phyloP scores from a whole-genome alignment of 2,888 invertebrate species.

The Hirtodrosophila cameraria region DNA sequence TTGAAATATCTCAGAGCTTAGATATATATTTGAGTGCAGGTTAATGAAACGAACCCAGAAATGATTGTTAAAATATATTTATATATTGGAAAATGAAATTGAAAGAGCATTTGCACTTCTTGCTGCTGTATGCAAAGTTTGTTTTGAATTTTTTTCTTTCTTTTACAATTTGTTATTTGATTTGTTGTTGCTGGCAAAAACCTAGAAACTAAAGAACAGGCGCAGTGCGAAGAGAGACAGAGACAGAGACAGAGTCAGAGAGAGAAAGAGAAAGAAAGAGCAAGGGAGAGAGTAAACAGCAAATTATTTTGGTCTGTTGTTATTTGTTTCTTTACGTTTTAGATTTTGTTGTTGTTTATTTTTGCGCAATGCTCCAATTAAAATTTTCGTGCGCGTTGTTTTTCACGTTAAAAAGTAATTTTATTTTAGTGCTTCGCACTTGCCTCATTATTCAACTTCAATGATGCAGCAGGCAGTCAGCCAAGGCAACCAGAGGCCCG shows the following conservation, averaged over 20 bases:
- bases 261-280: too few species aligned
- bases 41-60: too few species aligned
- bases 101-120: slow-evolving; percentile 21
- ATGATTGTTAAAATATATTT: too few species aligned
- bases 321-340: slow-evolving; percentile 41
- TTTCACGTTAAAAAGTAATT: slow-evolving; percentile 42
- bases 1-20: too few species aligned
- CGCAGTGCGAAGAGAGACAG: too few species aligned
- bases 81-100: too few species aligned
- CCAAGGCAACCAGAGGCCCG: neutral
- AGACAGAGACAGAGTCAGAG: too few species aligned
- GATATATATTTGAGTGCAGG: too few species aligned
- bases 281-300: slow-evolving; percentile 16
- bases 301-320: slow-evolving; percentile 21
- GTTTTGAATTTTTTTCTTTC: slow-evolving; percentile 4
- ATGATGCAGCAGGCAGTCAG: slow-evolving; percentile 25
- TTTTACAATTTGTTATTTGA: slow-evolving; percentile 38
- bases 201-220: slow-evolving; percentile 7
- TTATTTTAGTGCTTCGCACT: slow-evolving; percentile 33
- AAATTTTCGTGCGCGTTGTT: slow-evolving; percentile 44
- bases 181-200: slow-evolving; percentile 35
- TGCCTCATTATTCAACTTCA: slow-evolving; percentile 50
- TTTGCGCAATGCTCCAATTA: slow-evolving; percentile 74
- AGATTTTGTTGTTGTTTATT: slow-evolving; percentile 40
- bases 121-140: neutral